Base-by-base conservation (phyloP, 53 echinoderm and acorn worm genomes). In the Pentamera pediparva region DNA sequence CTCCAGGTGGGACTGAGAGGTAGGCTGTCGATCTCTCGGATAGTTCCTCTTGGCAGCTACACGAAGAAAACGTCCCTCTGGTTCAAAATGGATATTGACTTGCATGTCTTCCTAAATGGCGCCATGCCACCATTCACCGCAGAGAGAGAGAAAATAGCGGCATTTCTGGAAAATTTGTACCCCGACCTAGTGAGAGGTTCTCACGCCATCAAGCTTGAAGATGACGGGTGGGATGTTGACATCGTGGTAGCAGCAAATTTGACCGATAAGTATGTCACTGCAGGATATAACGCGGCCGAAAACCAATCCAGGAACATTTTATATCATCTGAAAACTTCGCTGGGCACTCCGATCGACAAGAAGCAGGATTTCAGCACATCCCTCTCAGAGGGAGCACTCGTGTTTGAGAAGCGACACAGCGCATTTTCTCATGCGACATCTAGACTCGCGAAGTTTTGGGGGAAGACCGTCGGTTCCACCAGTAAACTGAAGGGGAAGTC, bases 291-390 rank as follows among this genome's bases (percentile, higher is more conserved):
- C 17, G n/a, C n/a, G n/a, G n/a, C n/a, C n/a, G 15, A 41, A 41
- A 29, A 25, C 67, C 67, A 67, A 25, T 26, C 30, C 27, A 39
- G 18, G 45, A 67, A 41, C 29, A 47, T 29, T 2, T 18, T 41
- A 8, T 25, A 41, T 17, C 31, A 45, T 11, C 67, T 67, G 25
- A 67, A 40, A 13, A 11, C 40, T n/a, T 3, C 19, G 18, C 18
- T 26, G 18, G 43, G 39, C 45, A 10, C 57, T 11, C 8, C 18
- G 21, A 20, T 67, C 26, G 11, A 8, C 20, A 67, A 67, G 40
- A 67, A 41, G 27, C 21, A 15, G 67, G 67, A 67, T 32, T 67
- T 45, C 47, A 67, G 67, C 30, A 67, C 67, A 15, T 67, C 67
- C 45, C 24, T 67, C 30, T 67, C 67, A 12, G 67, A 67, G 43